Conservation (phyloP, 2,888 invertebrate genomes). For the Xestia rhomboidea region DNA sequence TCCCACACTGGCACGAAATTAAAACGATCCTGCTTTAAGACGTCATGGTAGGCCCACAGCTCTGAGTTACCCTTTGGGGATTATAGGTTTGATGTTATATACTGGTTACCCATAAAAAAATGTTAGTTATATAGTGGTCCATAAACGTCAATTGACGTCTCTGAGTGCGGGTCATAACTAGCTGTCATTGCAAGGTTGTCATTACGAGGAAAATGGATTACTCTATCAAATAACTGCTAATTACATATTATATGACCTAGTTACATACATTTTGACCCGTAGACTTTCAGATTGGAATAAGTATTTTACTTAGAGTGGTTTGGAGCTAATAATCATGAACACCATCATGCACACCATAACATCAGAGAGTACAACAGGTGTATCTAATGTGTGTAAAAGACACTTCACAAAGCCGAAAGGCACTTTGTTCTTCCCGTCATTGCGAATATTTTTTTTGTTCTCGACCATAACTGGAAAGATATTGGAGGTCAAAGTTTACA, state of each 20-base stretch:
- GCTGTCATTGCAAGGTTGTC: background rate
- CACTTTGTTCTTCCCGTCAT: too few species aligned
- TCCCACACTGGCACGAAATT: too few species aligned
- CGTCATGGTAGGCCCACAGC: too few species aligned
- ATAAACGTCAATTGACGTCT: background rate
- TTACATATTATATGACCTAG: constrained; percentile 6
- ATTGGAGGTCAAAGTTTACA: too few species aligned
- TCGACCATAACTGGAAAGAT: too few species aligned
- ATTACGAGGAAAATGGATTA: background rate
- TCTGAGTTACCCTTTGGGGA: background rate
- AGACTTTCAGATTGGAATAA: constrained; percentile 6
- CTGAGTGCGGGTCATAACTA: constrained; percentile 7
- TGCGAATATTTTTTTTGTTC: too few species aligned
- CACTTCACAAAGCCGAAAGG: too few species aligned
- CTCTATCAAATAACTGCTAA: background rate
- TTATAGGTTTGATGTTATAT: background rate
- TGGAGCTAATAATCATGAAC: background rate
- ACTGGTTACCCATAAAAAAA: background rate
- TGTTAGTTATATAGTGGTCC: background rate
- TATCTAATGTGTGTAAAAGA: background rate
- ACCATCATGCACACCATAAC: background rate
- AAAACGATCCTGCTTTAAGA: too few species aligned
- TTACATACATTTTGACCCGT: constrained; percentile 28
- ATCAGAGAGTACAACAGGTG: background rate
- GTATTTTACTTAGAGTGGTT: background rate